Conservation (phyloP, 2,113 vertebrate genomes). For the Callopanchax toddi region DNA sequence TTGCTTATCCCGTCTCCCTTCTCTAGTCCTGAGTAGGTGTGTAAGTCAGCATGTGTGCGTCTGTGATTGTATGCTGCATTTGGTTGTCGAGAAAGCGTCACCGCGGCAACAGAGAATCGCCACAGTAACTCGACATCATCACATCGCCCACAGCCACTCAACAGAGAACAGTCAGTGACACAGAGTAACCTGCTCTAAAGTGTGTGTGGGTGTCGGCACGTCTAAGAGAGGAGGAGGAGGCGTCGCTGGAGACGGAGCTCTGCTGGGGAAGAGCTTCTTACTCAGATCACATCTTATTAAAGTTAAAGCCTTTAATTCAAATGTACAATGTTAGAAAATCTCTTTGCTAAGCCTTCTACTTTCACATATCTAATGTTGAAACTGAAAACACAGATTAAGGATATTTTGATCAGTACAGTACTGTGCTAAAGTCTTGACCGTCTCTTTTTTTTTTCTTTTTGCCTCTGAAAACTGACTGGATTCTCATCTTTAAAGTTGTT, state of each 20-base stretch:
- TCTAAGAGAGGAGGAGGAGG: constrained; percentile 38
- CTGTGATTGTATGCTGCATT: constrained; percentile 13
- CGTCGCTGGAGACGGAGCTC: not conserved
- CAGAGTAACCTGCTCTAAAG: constrained; percentile 58
- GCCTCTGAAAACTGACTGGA: too few relatives aligned
- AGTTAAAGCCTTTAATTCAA: not conserved
- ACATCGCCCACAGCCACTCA: constrained; percentile 63
- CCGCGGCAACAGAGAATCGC: constrained; percentile 60
- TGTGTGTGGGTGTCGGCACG: constrained; percentile 36
- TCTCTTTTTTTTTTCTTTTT: too few relatives aligned
- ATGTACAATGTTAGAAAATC: not conserved
- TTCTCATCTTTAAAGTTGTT: not conserved
- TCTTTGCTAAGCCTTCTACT: too few relatives aligned
- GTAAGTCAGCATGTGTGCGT: constrained; percentile 17
- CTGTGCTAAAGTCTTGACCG: too few relatives aligned
- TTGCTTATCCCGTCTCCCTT: constrained; percentile 9
- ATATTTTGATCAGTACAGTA: too few relatives aligned
- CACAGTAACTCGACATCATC: constrained; percentile 62
- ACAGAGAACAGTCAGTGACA: constrained; percentile 63
- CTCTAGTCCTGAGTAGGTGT: constrained; percentile 9
- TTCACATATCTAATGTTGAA: too few relatives aligned
- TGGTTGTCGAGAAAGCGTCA: constrained; percentile 36
- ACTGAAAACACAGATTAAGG: too few relatives aligned
- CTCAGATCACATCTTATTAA: not conserved
- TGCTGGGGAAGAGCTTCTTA: not conserved